Percentiles rank a stretch among this genome's conserved stretches.
phyloP scores from a whole-genome alignment of 92 coral and sea anemone species.

The Siderastrea radians region DNA sequence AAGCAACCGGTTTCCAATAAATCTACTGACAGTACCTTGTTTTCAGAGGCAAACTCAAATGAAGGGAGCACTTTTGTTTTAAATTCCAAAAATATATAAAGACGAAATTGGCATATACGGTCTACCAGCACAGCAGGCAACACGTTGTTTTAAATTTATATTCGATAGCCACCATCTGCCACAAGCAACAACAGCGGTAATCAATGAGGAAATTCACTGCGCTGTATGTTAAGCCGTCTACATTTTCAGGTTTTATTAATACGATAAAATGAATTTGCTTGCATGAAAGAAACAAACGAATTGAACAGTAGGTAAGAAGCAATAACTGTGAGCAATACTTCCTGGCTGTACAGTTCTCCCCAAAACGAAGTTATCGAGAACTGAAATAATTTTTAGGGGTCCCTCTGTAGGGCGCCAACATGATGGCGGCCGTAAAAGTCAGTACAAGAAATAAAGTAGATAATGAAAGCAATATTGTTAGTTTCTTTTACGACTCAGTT shows the following conservation, averaged over 20 bases:
- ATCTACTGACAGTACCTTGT: background rate
- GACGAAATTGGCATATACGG: constrained; percentile 9
- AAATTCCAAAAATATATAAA: background rate
- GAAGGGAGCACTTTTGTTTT: background rate
- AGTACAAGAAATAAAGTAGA: no score
- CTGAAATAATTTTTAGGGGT: no score
- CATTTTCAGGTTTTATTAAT: background rate
- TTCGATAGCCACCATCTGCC: constrained; percentile 23
- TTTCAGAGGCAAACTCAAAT: background rate
- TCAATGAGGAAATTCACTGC: background rate
- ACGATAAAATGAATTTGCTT: background rate
- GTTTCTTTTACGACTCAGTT: no score
- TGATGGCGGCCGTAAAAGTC: no score
- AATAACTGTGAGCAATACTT: no score
- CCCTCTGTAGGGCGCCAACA: no score
- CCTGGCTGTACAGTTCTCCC: no score
- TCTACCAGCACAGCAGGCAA: constrained; percentile 15
- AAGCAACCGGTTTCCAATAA: background rate
- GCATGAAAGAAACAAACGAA: no score
- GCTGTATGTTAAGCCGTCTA: background rate
- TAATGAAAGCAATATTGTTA: no score
- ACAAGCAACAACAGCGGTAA: constrained; percentile 26
- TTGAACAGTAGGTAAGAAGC: no score
- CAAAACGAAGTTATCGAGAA: no score
- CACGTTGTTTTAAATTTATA: constrained; percentile 22